Evolutionary conservation across 2,888 invertebrate species (phyloP).

Genomic region (Coleophora deauratella): DNA sequence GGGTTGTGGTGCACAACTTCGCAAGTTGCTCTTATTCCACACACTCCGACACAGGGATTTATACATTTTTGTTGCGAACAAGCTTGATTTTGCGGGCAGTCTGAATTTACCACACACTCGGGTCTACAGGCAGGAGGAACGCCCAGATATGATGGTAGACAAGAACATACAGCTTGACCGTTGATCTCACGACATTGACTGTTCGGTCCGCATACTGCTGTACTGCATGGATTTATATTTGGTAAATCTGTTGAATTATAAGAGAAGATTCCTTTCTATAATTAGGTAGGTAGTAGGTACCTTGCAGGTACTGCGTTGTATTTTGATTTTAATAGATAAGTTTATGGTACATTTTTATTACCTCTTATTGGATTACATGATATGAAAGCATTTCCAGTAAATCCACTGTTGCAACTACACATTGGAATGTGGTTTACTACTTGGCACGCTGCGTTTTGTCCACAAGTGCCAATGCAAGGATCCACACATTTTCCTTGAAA

Average conservation of each 20-base stretch:
- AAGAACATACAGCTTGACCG: conserved; percentile 82
- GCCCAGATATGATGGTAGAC: conserved; percentile 80
- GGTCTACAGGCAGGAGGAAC: conserved; percentile 83
- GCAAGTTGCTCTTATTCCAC: conserved; percentile 77
- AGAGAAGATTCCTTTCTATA: too few relatives aligned
- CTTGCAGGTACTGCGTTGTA: too few relatives aligned
- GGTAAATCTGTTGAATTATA: conserved; percentile 31
- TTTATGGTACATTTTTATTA: too few relatives aligned
- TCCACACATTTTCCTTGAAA: conserved; percentile 82
- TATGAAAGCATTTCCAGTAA: conserved; percentile 74
- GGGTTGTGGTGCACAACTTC: conserved; percentile 83
- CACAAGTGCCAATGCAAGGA: conserved; percentile 83
- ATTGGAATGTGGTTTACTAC: conserved; percentile 80
- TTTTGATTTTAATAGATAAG: too few relatives aligned
- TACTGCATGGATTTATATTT: conserved; percentile 75
- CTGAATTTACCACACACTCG: conserved; percentile 81
- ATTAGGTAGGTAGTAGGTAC: too few relatives aligned
- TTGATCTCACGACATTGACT: conserved; percentile 77
- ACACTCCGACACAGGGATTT: conserved; percentile 83
- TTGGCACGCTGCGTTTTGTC: conserved; percentile 73
- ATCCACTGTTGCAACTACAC: conserved; percentile 78
- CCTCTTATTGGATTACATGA: conserved; percentile 71
- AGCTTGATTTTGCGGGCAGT: conserved; percentile 79
- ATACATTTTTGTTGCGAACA: conserved; percentile 82
- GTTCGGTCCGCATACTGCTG: conserved; percentile 83